phyloP scores from a whole-genome alignment of 2,113 vertebrate genomes.

The Dromiciops gliroides region DNA sequence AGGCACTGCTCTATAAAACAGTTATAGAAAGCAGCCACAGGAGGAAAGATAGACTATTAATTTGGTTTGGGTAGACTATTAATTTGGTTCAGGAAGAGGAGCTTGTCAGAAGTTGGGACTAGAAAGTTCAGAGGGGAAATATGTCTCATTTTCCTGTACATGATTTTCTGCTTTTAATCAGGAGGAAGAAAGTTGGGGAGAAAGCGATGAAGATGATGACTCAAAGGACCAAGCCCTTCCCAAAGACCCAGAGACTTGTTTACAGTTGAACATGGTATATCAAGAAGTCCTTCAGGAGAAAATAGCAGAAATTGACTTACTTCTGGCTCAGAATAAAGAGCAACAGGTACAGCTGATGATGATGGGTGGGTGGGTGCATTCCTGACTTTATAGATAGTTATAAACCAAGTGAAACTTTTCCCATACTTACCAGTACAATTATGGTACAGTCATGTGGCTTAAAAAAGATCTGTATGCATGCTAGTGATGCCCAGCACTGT shows the following conservation, averaged over 20 bases:
- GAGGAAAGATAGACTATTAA: neutral
- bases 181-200: slow-evolving; percentile 69
- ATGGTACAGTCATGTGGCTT: neutral
- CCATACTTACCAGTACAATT: neutral
- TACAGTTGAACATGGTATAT: slow-evolving; percentile 92
- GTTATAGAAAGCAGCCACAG: neutral
- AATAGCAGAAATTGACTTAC: slow-evolving; percentile 83
- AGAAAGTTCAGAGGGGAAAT: accelerated
- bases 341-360: slow-evolving; percentile 83
- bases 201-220: slow-evolving; percentile 74
- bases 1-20: neutral
- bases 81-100: neutral
- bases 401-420: neutral
- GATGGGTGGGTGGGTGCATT: neutral
- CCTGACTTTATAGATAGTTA: neutral
- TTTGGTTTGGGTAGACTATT: neutral
- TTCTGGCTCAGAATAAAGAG: slow-evolving; percentile 87
- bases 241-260: slow-evolving; percentile 86
- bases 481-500: neutral
- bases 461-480: neutral
- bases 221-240: slow-evolving; percentile 80
- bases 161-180: neutral
- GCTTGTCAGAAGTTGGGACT: neutral
- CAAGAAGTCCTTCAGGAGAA: slow-evolving; percentile 91
- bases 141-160: accelerated